A percentile compares a stretch with the other conserved stretches of the same genome.
phyloP scores from a whole-genome alignment of 2,888 invertebrate species.

The Amphipyra berbera region DNA sequence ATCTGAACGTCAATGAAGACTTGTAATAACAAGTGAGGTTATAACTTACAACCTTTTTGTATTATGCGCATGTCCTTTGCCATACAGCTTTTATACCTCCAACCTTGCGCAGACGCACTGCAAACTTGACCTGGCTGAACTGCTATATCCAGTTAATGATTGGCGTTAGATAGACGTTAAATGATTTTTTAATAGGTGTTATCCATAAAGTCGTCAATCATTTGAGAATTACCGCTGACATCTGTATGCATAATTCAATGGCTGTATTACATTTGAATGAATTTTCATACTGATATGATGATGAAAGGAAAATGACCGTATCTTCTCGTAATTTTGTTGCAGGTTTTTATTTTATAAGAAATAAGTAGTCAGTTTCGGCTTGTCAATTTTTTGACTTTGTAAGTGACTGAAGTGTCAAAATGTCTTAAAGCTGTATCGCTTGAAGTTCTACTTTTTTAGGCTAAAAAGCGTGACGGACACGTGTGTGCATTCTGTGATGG shows the following conservation, averaged over 20 bases:
- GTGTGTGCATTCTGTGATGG: slow-evolving; percentile 28
- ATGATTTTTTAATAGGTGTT: slow-evolving; percentile 48
- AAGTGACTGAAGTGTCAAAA: slow-evolving; percentile 20
- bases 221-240: slow-evolving; percentile 21
- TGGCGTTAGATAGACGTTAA: slow-evolving; percentile 49
- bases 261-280: slow-evolving; percentile 14
- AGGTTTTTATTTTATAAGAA: slow-evolving; percentile 1
- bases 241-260: slow-evolving; percentile 19
- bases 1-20: neutral
- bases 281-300: slow-evolving; percentile 11
- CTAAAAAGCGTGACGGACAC: slow-evolving; percentile 46
- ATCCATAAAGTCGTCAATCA: slow-evolving; percentile 40
- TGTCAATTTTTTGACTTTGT: slow-evolving; percentile 13
- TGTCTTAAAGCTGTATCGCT: slow-evolving; percentile 18
- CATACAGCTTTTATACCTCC: slow-evolving; percentile 58
- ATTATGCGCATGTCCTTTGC: slow-evolving; percentile 31
- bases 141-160: slow-evolving; percentile 46
- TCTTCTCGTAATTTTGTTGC: no score
- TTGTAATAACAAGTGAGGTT: slow-evolving; percentile 1
- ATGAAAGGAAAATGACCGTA: slow-evolving; percentile 3
- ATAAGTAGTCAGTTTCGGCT: slow-evolving; percentile 1
- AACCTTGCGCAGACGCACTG: slow-evolving; percentile 57
- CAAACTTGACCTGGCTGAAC: slow-evolving; percentile 70
- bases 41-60: slow-evolving; percentile 3
- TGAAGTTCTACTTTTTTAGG: slow-evolving; percentile 31